Evolutionary conservation across 2,888 invertebrate species (phyloP).

Genomic region (Ophion costatus): DNA sequence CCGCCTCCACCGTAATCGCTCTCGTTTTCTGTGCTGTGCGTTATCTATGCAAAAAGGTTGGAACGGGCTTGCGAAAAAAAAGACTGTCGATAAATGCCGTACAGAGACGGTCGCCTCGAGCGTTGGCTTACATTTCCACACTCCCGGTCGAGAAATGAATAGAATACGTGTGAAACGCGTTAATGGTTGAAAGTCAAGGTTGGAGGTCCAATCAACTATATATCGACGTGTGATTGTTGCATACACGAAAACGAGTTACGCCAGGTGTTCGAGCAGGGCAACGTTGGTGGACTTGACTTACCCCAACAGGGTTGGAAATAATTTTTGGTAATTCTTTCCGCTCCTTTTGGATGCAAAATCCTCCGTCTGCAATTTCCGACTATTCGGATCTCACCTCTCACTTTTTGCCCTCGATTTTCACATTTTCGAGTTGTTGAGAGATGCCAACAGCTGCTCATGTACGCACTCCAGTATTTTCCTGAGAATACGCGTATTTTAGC

Average conservation of each 20-base stretch:
- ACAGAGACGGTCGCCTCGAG: neutral
- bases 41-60: neutral
- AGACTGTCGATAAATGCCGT: neutral
- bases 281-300: neutral
- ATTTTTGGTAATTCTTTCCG: neutral
- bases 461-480: neutral
- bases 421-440: neutral
- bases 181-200: neutral
- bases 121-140: neutral
- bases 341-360: neutral
- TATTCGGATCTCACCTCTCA: neutral
- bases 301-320: neutral
- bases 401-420: neutral
- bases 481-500: too few relatives aligned
- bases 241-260: neutral
- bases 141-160: neutral
- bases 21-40: neutral
- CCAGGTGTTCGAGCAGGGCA: neutral
- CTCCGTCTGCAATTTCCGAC: neutral
- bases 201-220: neutral
- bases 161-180: neutral
- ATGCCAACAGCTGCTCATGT: neutral
- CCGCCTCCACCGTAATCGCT: neutral
- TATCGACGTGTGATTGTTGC: neutral
- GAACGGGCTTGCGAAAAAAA: neutral